Evolutionary conservation across 2,888 invertebrate genomes (phyloP).

Genomic region (Conchocele bisecta): DNA sequence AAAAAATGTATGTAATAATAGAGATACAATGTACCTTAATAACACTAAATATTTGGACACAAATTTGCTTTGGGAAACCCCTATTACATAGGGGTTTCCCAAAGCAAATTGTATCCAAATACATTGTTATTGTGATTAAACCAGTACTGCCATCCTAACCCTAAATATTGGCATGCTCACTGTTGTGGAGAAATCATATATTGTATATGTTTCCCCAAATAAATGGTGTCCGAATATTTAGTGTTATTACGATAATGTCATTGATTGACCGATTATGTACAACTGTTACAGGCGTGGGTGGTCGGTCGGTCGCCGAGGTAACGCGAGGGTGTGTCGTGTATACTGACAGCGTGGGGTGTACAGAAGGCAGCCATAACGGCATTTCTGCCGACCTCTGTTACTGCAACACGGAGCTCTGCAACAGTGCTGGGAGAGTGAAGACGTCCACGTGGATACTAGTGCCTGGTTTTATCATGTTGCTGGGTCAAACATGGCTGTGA

Average conservation of each 20-base stretch:
- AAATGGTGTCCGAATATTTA: neutral
- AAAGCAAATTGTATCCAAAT: neutral
- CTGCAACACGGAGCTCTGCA: slow-evolving; percentile 45
- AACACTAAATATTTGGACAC: no score
- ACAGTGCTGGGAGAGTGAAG: neutral
- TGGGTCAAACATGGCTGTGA: no score
- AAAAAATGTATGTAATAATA: no score
- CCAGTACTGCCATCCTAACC: no score
- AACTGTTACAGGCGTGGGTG: slow-evolving; percentile 35
- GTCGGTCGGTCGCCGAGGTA: slow-evolving; percentile 40
- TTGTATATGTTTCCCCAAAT: no score
- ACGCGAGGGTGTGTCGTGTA: slow-evolving; percentile 40
- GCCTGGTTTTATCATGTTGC: no score
- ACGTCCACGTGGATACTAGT: neutral
- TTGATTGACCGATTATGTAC: neutral
- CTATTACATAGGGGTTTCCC: no score
- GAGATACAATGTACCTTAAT: no score
- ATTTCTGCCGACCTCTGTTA: slow-evolving; percentile 40
- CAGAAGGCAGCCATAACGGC: slow-evolving; percentile 15
- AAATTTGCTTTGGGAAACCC: no score
- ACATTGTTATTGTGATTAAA: no score
- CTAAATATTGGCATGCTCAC: no score
- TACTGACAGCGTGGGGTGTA: slow-evolving; percentile 27
- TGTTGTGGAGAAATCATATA: no score
- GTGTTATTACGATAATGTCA: neutral